A percentile compares a stretch with the other conserved stretches of the same genome.
These are phyloP conservation scores for Chinchilla lanigera DNA, from an alignment of 2,113 vertebrate species.

Conservation along the genomic window DNA sequence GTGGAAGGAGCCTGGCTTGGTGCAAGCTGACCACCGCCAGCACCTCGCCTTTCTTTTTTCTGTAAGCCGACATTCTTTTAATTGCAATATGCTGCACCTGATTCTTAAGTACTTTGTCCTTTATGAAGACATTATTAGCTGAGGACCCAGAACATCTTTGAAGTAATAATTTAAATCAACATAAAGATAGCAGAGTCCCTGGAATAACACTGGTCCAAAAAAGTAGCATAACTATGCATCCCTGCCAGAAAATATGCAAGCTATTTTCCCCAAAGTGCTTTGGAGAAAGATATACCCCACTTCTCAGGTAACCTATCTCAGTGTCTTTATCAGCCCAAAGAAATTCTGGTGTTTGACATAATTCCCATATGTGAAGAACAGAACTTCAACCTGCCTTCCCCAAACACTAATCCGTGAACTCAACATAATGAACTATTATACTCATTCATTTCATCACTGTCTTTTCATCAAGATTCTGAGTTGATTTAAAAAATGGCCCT, in stretches of 20 bases:
- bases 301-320: neutral
- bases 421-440: neutral
- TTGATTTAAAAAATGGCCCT: conserved; percentile 26
- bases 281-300: neutral
- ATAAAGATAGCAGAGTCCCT: neutral
- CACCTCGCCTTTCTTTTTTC: neutral
- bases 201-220: neutral
- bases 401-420: neutral
- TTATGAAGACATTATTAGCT: neutral
- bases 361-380: neutral
- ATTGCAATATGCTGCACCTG: neutral
- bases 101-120: neutral
- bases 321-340: neutral
- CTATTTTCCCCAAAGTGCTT: neutral
- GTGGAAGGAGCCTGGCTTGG: neutral
- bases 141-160: neutral
- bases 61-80: neutral
- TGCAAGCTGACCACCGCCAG: accelerated
- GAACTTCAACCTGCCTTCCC: neutral
- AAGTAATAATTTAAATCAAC: neutral
- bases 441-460: neutral
- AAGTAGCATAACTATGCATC: neutral
- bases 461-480: conserved; percentile 59
- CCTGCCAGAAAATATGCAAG: neutral
- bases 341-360: neutral